phyloP scores from a whole-genome alignment of 1,140 invertebrate species.

The Glomeris maerens region DNA sequence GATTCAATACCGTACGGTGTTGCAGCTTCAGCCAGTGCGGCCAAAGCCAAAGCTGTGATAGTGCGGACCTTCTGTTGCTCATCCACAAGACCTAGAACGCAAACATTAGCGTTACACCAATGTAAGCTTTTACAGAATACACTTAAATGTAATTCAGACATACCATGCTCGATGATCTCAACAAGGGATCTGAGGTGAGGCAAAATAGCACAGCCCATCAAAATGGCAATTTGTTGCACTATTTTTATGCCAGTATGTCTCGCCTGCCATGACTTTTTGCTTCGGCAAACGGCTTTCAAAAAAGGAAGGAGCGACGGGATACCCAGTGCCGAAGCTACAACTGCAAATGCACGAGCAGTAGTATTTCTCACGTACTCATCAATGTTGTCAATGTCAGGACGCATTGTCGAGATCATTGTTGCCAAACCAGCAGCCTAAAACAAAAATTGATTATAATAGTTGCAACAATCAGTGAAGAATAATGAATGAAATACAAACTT shows the following conservation, averaged over 20 bases:
- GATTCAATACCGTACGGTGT: constrained; percentile 99
- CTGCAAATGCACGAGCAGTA: constrained; percentile 95
- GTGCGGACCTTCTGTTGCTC: constrained; percentile 71
- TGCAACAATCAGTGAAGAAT: constrained; percentile 5
- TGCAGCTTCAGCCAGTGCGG: constrained; percentile 92
- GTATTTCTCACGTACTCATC: constrained; percentile 99
- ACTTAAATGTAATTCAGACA: constrained; percentile 15
- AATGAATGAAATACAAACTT: constrained; percentile 32
- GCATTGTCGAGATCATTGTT: constrained; percentile 99
- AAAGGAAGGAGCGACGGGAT: constrained; percentile 96
- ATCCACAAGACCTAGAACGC: constrained; percentile 42
- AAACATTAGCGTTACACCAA: not conserved
- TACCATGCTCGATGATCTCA: constrained; percentile 98
- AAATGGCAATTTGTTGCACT: constrained; percentile 97
- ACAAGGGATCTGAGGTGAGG: constrained; percentile 96
- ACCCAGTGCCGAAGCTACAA: constrained; percentile 94
- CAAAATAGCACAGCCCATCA: constrained; percentile 99
- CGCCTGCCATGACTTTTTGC: constrained; percentile 99
- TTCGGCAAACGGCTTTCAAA: constrained; percentile 96
- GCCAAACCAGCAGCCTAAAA: constrained; percentile 85
- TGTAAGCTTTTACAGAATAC: not conserved
- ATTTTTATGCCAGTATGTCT: constrained; percentile 99
- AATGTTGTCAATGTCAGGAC: constrained; percentile 99
- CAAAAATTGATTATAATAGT: constrained; percentile 5
- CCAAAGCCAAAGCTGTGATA: constrained; percentile 96